These are phyloP conservation scores for Orius insidiosus DNA, from an alignment of 1,140 invertebrate species.

Conservation along the genomic window DNA sequence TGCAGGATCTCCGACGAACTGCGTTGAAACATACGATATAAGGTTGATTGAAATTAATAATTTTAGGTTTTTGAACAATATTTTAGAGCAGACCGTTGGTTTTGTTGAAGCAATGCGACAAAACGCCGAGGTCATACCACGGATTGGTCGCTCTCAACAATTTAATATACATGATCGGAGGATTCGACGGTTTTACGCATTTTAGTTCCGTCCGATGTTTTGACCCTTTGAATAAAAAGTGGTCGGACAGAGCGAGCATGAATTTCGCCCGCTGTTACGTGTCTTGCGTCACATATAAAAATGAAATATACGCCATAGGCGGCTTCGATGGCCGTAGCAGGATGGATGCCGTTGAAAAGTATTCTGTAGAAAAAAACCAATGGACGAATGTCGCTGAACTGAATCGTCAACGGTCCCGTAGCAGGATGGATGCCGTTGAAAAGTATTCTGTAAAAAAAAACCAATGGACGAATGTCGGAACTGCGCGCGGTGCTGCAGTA, in stretches of 20 bases:
- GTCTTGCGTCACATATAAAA: constrained; percentile 27
- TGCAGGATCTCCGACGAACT: constrained; percentile 55
- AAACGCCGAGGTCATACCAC: constrained; percentile 51
- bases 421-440: constrained; percentile 34
- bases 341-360: constrained; percentile 31
- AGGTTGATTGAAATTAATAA: constrained; percentile 22
- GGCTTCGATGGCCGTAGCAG: constrained; percentile 72
- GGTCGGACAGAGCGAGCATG: constrained; percentile 55
- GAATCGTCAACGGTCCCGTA: constrained; percentile 63
- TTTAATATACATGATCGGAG: constrained; percentile 59
- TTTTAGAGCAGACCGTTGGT: constrained; percentile 40
- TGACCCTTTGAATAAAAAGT: constrained; percentile 39
- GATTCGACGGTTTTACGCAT: constrained; percentile 52
- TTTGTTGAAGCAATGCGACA: constrained; percentile 41
- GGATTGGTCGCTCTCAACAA: constrained; percentile 47
- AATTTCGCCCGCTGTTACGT: constrained; percentile 56
- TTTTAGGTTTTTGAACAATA: neutral
- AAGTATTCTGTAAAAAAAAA: constrained; percentile 49
- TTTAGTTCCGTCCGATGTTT: constrained; percentile 51
- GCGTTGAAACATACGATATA: constrained; percentile 60
- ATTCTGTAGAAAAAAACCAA: constrained; percentile 49
- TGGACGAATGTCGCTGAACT: constrained; percentile 72
- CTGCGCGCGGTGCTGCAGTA: constrained; percentile 54
- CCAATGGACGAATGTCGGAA: constrained; percentile 66
- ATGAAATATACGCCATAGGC: constrained; percentile 67